A percentile compares a stretch with the other conserved stretches of the same genome.
phyloP scores from a whole-genome alignment of 2,113 vertebrate species.

The Glaucomys volans region DNA sequence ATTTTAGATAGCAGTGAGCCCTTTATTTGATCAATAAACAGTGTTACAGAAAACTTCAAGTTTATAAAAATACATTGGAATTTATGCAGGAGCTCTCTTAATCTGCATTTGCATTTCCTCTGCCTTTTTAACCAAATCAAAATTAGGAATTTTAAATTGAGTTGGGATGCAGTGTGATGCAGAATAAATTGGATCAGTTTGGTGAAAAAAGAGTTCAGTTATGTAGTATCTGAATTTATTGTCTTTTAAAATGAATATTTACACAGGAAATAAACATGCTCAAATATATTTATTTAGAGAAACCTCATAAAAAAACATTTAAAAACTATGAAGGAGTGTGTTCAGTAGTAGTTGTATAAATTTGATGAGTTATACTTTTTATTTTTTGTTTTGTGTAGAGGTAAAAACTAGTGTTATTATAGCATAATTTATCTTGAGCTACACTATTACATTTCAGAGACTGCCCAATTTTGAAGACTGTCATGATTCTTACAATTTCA shows the following conservation, averaged over 20 bases:
- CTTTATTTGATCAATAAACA: constrained; percentile 92
- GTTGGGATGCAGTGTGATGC: constrained; percentile 67
- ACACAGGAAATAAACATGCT: constrained; percentile 84
- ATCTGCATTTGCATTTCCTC: constrained; percentile 87
- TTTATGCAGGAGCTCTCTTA: constrained; percentile 90
- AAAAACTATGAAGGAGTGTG: constrained; percentile 82
- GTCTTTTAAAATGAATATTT: constrained; percentile 87
- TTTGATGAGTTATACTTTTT: constrained; percentile 75
- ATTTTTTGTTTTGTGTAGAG: constrained; percentile 80
- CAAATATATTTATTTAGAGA: constrained; percentile 83
- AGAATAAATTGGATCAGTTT: constrained; percentile 82
- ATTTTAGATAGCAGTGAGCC: constrained; percentile 90
- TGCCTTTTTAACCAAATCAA: constrained; percentile 90
- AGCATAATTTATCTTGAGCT: constrained; percentile 84
- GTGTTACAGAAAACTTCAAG: constrained; percentile 88
- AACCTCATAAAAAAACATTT: constrained; percentile 83
- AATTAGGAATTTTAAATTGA: constrained; percentile 87
- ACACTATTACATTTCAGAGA: constrained; percentile 85
- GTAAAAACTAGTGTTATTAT: constrained; percentile 86
- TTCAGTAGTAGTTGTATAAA: constrained; percentile 87
- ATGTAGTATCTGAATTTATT: constrained; percentile 85
- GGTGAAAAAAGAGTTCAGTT: constrained; percentile 78
- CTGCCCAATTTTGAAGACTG: constrained; percentile 84
- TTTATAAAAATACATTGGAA: constrained; percentile 90
- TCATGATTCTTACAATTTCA: constrained; percentile 84